A percentile compares a stretch with the other conserved stretches of the same genome.
These are phyloP conservation scores for Maniola jurtina DNA, from an alignment of 1,140 invertebrate genomes.

Conservation along the genomic window DNA sequence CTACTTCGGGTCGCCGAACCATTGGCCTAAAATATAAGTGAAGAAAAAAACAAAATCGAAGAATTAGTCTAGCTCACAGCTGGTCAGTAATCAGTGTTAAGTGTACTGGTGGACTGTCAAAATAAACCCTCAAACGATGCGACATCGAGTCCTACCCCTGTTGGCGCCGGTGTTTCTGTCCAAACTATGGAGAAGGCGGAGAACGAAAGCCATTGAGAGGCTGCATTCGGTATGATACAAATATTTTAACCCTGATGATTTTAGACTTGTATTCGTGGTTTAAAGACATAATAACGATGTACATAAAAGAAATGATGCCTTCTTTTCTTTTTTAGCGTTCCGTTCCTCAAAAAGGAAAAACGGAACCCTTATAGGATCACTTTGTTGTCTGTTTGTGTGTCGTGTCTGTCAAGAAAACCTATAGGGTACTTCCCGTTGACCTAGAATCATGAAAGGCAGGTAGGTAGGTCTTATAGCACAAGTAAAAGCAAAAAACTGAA, in stretches of 20 bases:
- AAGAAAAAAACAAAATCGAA: neutral
- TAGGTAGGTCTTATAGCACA: no score
- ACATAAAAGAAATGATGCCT: no score
- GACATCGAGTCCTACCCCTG: constrained; percentile 64
- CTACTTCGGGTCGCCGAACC: no score
- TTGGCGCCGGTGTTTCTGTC: constrained; percentile 67
- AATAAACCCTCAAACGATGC: constrained; percentile 75
- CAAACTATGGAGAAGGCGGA: constrained; percentile 61
- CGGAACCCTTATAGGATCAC: no score
- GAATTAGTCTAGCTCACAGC: neutral
- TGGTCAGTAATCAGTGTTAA: neutral
- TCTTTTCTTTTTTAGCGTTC: no score
- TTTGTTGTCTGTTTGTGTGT: no score
- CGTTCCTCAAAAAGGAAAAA: no score
- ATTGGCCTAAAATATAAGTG: no score
- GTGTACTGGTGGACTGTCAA: constrained; percentile 38
- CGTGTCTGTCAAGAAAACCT: no score
- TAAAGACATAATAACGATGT: neutral
- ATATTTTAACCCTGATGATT: neutral
- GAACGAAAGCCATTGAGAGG: constrained; percentile 63
- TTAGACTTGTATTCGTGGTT: neutral
- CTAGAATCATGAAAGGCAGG: no score
- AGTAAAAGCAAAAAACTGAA: no score
- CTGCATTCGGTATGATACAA: constrained; percentile 55
- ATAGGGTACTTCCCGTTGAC: no score